Evolutionary conservation across 1,140 invertebrate genomes (phyloP), one percentile per base, ranked within the genome.

Genomic region (Brachionus rotundiformis): DNA sequence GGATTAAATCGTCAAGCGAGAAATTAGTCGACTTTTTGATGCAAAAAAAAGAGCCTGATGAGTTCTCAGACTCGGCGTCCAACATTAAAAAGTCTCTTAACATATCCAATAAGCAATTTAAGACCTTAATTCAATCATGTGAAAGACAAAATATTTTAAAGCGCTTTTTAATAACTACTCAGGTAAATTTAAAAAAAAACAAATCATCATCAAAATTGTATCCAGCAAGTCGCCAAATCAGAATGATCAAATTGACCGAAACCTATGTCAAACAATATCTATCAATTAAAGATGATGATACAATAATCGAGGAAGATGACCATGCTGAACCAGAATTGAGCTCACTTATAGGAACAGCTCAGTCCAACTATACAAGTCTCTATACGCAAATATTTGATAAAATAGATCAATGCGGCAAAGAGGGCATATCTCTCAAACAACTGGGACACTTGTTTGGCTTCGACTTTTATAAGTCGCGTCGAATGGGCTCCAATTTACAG

Each of bases 341-440:
- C 36, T 29, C n/a, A 29, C 11, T 11, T 7, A 10, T 79, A 11
- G 76, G 76, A n/a, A 39, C 47, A 13, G 47, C 47, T 29, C 76
- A 79, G 16, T 59, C 76, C 1, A 79, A 3, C 19, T n/a, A 10
- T 19, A 23, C 36, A n/a, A 54, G 47, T 19, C 16, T 79, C 6
- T 79, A 79, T 23, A 59, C 76, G 11, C 76, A 79, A 25, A 79
- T 79, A 79, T 79, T 79, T 41, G 29, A 79, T 33, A 33, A 41
- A 33, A 79, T 79, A 33, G 76, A 79, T 23, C 5, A 79, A 16
- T 63, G 76, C 4, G 59, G 59, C 49, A 63, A 63, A 54, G 47
- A 79, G 16, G 76, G 76, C 10, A 49, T 79, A 27, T 79, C 76
- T 54, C 76, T 79, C 6, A 79, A 79, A 16, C 76, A 79, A 27